These are phyloP conservation scores for Pararge aegeria DNA, from an alignment of 1,140 invertebrate genomes.

Conservation along the genomic window DNA sequence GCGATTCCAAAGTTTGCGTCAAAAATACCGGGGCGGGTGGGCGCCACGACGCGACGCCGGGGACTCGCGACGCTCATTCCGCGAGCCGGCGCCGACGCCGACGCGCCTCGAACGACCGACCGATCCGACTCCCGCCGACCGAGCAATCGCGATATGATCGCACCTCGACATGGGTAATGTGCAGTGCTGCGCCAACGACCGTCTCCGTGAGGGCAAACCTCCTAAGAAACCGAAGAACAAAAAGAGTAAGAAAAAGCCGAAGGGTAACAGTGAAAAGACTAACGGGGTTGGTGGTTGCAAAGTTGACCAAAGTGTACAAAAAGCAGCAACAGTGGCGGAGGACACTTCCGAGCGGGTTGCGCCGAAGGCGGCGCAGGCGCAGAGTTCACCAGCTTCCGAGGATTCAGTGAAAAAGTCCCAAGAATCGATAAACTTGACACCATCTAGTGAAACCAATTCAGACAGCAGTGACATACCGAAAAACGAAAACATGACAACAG, in stretches of 20 bases:
- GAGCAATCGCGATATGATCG: slow-evolving; percentile 72
- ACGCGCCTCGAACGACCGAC: slow-evolving; percentile 75
- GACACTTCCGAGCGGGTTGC: slow-evolving; percentile 49
- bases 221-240: slow-evolving; percentile 60
- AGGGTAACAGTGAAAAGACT: slow-evolving; percentile 48
- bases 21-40: slow-evolving; percentile 68
- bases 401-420: slow-evolving; percentile 22
- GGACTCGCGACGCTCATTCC: slow-evolving; percentile 62
- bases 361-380: slow-evolving; percentile 43
- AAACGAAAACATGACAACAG: slow-evolving; percentile 59
- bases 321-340: slow-evolving; percentile 57
- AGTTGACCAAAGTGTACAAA: slow-evolving; percentile 47
- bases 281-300: slow-evolving; percentile 57
- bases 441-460: slow-evolving; percentile 25
- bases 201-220: slow-evolving; percentile 56
- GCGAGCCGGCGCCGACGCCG: slow-evolving; percentile 74
- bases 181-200: slow-evolving; percentile 76
- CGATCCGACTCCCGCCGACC: slow-evolving; percentile 62
- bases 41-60: slow-evolving; percentile 54
- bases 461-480: slow-evolving; percentile 44
- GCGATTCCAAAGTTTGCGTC: slow-evolving; percentile 60
- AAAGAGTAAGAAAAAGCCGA: slow-evolving; percentile 51
- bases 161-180: slow-evolving; percentile 75
- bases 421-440: slow-evolving; percentile 32
- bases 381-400: slow-evolving; percentile 34